Conservation (phyloP, 2,888 invertebrate genomes). For the Ennomos quercinarius region DNA sequence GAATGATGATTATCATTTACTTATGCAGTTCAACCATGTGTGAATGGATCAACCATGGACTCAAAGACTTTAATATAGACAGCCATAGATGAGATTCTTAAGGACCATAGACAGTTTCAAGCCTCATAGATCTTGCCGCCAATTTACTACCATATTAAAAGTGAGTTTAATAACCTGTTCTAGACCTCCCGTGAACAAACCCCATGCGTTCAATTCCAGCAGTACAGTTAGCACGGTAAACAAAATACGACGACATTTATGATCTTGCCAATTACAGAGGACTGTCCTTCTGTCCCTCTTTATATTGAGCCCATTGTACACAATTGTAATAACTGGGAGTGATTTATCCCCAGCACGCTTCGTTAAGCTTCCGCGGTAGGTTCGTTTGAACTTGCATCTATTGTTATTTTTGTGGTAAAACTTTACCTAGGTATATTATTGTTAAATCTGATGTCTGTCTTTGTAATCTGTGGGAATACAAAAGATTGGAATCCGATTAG, state of each 20-base stretch:
- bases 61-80: no score
- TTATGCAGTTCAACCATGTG: no score
- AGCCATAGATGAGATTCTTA: no score
- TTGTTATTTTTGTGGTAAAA: not conserved
- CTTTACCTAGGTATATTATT: no score
- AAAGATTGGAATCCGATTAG: no score
- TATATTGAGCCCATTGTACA: slow-evolving; percentile 10
- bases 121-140: no score
- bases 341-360: slow-evolving; percentile 19
- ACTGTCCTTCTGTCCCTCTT: slow-evolving; percentile 15
- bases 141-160: slow-evolving; percentile 18
- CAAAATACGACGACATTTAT: slow-evolving; percentile 23
- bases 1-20: no score
- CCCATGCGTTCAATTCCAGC: not conserved
- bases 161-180: slow-evolving; percentile 18
- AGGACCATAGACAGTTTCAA: no score
- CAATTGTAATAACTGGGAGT: slow-evolving; percentile 24
- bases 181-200: slow-evolving; percentile 21
- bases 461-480: no score
- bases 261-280: slow-evolving; percentile 24
- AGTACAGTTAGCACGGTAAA: slow-evolving; percentile 18
- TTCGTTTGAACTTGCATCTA: slow-evolving; percentile 5
- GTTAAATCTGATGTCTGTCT: no score
- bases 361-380: slow-evolving; percentile 9
- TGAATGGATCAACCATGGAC: no score